A percentile compares a stretch with the other conserved stretches of the same genome.
Evolutionary conservation across 2,113 vertebrate species (phyloP).

Genomic region (Elgaria multicarinata): DNA sequence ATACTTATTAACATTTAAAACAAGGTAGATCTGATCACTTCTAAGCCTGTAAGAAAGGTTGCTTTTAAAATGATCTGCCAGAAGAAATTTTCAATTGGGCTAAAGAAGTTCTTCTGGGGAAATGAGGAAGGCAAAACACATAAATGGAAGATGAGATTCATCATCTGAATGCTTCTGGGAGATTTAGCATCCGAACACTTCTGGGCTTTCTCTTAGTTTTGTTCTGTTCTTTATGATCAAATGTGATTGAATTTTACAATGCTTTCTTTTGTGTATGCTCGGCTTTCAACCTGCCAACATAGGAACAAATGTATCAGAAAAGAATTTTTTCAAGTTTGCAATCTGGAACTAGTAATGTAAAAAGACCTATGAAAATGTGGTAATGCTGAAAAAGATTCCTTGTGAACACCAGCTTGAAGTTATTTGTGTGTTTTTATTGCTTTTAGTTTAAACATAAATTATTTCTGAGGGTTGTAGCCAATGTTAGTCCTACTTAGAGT

Average conservation of each 20-base stretch:
- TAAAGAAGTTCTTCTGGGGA: slow-evolving; percentile 37
- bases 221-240: slow-evolving; percentile 43
- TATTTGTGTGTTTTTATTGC: background rate
- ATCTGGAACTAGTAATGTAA: background rate
- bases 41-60: slow-evolving; percentile 45
- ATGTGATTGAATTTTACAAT: background rate
- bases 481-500: background rate
- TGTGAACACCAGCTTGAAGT: background rate
- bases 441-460: slow-evolving; percentile 25
- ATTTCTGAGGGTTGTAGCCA: background rate
- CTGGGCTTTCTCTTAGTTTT: slow-evolving; percentile 6
- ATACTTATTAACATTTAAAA: slow-evolving; percentile 36
- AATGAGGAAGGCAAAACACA: slow-evolving; percentile 38
- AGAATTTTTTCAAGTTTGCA: background rate
- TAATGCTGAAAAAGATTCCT: background rate
- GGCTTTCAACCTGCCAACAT: background rate
- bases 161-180: background rate
- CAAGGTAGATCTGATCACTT: slow-evolving; percentile 17
- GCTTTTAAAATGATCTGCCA: slow-evolving; percentile 7
- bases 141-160: slow-evolving; percentile 20
- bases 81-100: slow-evolving; percentile 33
- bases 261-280: slow-evolving; percentile 11
- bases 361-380: background rate
- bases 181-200: slow-evolving; percentile 34
- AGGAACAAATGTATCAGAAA: background rate